Percentiles rank a stretch among this genome's conserved stretches.
Conservation (phyloP, 2,113 vertebrate species). For the Muntiacus reevesi region DNA sequence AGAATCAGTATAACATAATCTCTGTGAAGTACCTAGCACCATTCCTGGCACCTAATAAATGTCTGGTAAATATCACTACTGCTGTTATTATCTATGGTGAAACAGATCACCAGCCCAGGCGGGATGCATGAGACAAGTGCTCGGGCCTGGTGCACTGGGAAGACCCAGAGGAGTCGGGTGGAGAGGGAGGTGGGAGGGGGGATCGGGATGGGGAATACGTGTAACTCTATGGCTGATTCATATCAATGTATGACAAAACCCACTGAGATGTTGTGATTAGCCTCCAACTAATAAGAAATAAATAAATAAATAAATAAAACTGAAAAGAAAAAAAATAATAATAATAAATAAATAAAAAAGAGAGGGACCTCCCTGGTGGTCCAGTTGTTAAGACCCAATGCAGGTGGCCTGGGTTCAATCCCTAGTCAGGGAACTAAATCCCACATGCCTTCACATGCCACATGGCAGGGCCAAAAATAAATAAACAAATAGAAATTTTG, state of each 20-base stretch:
- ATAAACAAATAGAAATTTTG: not conserved
- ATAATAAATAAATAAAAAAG: not conserved
- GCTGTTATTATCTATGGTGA: not conserved
- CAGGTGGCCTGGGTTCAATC: not conserved
- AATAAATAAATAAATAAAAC: too few species aligned
- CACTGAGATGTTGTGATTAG: too few species aligned
- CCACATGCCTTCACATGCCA: not conserved
- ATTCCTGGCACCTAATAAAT: not conserved
- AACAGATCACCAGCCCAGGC: too few species aligned
- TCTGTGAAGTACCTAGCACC: not conserved
- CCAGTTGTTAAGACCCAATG: not conserved
- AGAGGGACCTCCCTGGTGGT: not conserved
- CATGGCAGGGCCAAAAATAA: not conserved
- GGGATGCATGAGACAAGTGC: too few species aligned
- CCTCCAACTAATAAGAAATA: too few species aligned
- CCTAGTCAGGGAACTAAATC: not conserved
- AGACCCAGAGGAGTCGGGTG: too few species aligned
- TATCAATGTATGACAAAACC: too few species aligned
- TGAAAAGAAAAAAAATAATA: too few species aligned
- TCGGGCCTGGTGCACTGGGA: too few species aligned
- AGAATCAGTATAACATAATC: not conserved
- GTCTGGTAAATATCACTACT: not conserved
- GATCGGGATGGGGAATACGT: too few species aligned
- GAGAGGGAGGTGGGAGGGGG: too few species aligned
- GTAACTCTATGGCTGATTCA: too few species aligned